Percentiles rank a stretch among this genome's conserved stretches.
These are phyloP conservation scores for Mesorhabditis sp. DNA, from an alignment of 2,888 invertebrate genomes.

Conservation along the genomic window DNA sequence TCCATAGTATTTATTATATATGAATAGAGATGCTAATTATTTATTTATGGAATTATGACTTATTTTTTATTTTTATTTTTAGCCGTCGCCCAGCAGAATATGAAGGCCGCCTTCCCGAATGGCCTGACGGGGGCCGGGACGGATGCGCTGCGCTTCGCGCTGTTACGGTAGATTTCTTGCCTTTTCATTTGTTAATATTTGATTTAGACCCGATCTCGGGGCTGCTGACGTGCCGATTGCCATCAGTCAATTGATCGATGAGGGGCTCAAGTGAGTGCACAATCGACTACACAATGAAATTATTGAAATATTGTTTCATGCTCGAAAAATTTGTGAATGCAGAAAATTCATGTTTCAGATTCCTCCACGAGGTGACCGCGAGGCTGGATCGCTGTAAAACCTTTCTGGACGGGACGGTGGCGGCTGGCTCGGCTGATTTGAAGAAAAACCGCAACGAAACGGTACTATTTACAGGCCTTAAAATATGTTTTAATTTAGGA, in stretches of 20 bases:
- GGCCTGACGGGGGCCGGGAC: constrained; percentile 83
- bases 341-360: too few species aligned
- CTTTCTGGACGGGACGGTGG: too few species aligned
- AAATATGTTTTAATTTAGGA: constrained; percentile 22
- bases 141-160: constrained; percentile 83
- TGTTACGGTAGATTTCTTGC: constrained; percentile 65
- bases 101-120: constrained; percentile 66
- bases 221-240: constrained; percentile 59
- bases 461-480: too few species aligned
- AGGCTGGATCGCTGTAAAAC: too few species aligned
- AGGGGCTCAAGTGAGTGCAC: constrained; percentile 17
- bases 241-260: constrained; percentile 25
- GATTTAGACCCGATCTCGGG: constrained; percentile 70
- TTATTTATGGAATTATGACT: neutral
- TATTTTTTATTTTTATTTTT: neutral
- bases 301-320: too few species aligned
- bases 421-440: too few species aligned
- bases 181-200: neutral
- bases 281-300: neutral
- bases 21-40: neutral
- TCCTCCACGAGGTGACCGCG: too few species aligned
- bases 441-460: neutral
- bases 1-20: too few species aligned
- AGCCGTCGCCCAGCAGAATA: constrained; percentile 23
- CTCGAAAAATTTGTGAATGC: too few species aligned